phyloP scores from a whole-genome alignment of 2,888 invertebrate genomes.

The Callosobruchus maculatus region DNA sequence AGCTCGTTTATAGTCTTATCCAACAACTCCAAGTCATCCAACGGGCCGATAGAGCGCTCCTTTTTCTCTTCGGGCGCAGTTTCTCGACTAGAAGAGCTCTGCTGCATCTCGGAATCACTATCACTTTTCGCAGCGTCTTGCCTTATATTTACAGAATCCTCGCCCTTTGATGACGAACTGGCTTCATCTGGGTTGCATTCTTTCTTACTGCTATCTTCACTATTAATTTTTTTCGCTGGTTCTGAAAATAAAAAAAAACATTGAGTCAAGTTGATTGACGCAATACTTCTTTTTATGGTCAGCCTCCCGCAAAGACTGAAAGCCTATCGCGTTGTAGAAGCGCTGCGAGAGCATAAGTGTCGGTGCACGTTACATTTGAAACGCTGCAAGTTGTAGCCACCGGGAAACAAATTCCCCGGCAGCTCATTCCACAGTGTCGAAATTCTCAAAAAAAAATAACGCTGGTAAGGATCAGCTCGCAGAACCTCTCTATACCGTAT shows the following conservation, averaged over 20 bases:
- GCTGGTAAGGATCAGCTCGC: too few species aligned
- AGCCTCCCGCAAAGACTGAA: too few species aligned
- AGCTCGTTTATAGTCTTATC: conserved; percentile 45
- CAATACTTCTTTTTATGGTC: too few species aligned
- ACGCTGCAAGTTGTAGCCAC: too few species aligned
- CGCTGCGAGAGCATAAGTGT: too few species aligned
- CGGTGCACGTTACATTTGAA: too few species aligned
- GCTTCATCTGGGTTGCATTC: conserved; percentile 11
- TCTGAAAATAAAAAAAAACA: neutral
- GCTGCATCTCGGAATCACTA: conserved; percentile 40
- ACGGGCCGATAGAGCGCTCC: conserved; percentile 31
- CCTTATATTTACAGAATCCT: neutral
- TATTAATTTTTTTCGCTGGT: neutral
- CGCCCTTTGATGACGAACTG: conserved; percentile 30
- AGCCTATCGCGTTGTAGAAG: too few species aligned
- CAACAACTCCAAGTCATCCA: conserved; percentile 42
- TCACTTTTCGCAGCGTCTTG: conserved; percentile 27
- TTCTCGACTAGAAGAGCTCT: conserved; percentile 37
- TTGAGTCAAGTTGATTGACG: too few species aligned
- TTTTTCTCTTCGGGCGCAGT: conserved; percentile 34
- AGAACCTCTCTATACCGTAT: too few species aligned
- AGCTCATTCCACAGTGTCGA: too few species aligned
- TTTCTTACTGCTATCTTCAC: neutral
- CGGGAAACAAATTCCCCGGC: too few species aligned
- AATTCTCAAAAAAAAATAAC: too few species aligned